Evolutionary conservation across 2,888 invertebrate species (phyloP), one percentile per base, ranked within the genome.

Genomic region (Neuroscelio doddi): DNA sequence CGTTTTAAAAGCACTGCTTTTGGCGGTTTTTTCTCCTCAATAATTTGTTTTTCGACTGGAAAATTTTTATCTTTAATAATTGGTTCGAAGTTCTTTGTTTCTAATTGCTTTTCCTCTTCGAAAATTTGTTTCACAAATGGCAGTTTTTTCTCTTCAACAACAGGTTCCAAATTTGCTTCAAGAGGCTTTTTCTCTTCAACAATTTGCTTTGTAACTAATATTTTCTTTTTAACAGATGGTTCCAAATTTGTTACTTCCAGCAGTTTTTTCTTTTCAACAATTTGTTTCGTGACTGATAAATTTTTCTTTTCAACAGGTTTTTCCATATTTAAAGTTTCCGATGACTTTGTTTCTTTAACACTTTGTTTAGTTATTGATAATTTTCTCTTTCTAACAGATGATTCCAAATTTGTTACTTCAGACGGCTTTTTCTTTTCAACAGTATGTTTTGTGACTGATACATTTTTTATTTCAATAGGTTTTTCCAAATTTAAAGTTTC

Each of bases 341-440:
- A 21, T 21, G 21, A 10, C 5, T 52, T 15, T n/a, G n/a, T 42
- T 26, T 36, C 16, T 45, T 34, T 50, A 10, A 17, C 1, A 49
- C 47, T 15, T 42, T 55, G 21, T 21, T 3, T 21, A 3, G 21
- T 21, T 21, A 3, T 5, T 21, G 2, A 5, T 5, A 21, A 21
- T 3, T 21, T 21, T 21, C 3, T 21, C 21, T 21, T 21, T 21
- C 5, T 21, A 21, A 5, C 5, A 21, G 21, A 5, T 21, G 5
- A 21, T 21, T 21, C 21, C 5, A 5, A 21, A 21, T 5, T 21
- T 21, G 2, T 21, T 21, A 21, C 5, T 21, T 21, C 21, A 21
- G 21, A 21, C 21, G 5, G 5, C 32, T 45, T 63, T 12, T 8
- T 26, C 21, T 51, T 27, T 39, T 50, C 63, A 14, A 27, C 1